Base-by-base conservation (phyloP, 1,140 invertebrate genomes). In the Papilio helenus region DNA sequence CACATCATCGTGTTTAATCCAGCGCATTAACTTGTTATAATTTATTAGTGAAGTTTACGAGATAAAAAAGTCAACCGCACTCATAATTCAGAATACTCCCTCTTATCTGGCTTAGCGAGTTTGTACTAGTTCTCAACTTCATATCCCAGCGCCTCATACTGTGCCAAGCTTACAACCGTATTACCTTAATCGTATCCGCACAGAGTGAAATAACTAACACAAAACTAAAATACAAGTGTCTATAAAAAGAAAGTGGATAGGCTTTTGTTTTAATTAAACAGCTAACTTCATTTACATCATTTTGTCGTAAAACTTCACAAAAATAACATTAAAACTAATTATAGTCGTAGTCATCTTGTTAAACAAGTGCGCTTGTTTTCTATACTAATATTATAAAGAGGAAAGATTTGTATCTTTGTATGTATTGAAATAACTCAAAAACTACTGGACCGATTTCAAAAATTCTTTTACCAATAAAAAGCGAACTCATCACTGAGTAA, bases 11-110 rank as follows among this genome's bases (percentile, higher is more conserved):
- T 16, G 61, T 68, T 68, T 68, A 68, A 68, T 68, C 26, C 61
- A 68, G 23, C 61, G 26, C 26, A 68, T 68, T 68, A 68, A 68
- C 61, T 68, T 68, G 61, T 68, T 68, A 68, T 68, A 68, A 68
- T 68, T 68, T 68, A 68, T 68, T 68, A 68, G 61, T 29, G 23
- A 68, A 68, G 61, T 68, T 68, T 68, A 68, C 26, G 61, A 68
- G 61, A 68, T 68, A 68, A 68, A 68, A 68, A 68, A 68, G 61
- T 68, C 61, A 68, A 68, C 61, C 61, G 26, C 61, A 29, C 61
- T 65, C 61, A 65, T 65, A 65, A 65, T 65, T 65, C 61, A 65
- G 61, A 65, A 65, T 65, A 65, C 61, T 65, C 14, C 61, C 61
- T 29, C 61, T 65, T 65, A 65, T 65, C 61, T 65, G 61, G 61